A percentile compares a stretch with the other conserved stretches of the same genome.
Conservation (phyloP, 2,797 vertebrate species). For the Notolabrus celidotus region DNA sequence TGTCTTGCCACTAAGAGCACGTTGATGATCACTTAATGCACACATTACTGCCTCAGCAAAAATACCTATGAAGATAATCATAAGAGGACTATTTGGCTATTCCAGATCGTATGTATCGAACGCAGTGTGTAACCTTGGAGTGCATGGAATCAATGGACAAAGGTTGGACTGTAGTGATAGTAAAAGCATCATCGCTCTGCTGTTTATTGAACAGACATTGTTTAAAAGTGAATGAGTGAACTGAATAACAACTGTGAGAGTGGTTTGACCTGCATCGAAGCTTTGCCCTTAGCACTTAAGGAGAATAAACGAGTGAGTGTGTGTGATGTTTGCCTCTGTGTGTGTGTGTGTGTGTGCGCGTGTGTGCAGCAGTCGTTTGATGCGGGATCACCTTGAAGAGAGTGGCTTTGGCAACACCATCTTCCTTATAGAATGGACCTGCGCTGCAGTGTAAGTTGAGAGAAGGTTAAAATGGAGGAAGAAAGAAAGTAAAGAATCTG, state of each 20-base stretch:
- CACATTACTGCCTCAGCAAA: slow-evolving; percentile 7
- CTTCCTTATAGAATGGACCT: slow-evolving; percentile 46
- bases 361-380: slow-evolving; percentile 56
- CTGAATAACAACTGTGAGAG: slow-evolving; percentile 66
- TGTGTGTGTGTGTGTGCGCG: slow-evolving; percentile 9
- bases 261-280: slow-evolving; percentile 76
- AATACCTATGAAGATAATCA: not conserved
- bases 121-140: too few species aligned
- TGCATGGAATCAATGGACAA: not conserved
- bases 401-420: slow-evolving; percentile 55
- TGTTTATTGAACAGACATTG: slow-evolving; percentile 59
- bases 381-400: slow-evolving; percentile 71
- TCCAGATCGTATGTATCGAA: not conserved
- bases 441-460: slow-evolving; percentile 18
- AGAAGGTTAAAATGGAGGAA: slow-evolving; percentile 57
- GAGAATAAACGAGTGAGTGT: slow-evolving; percentile 53
- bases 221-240: slow-evolving; percentile 70
- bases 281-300: slow-evolving; percentile 68
- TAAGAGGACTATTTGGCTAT: not conserved
- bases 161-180: slow-evolving; percentile 14
- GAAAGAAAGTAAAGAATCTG: slow-evolving; percentile 10
- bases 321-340: slow-evolving; percentile 8
- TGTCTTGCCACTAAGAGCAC: not conserved
- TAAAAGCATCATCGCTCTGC: slow-evolving; percentile 22
- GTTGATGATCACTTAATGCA: not conserved